Evolutionary conservation across 2,888 invertebrate species (phyloP).

Genomic region (Drosophila tripunctata): DNA sequence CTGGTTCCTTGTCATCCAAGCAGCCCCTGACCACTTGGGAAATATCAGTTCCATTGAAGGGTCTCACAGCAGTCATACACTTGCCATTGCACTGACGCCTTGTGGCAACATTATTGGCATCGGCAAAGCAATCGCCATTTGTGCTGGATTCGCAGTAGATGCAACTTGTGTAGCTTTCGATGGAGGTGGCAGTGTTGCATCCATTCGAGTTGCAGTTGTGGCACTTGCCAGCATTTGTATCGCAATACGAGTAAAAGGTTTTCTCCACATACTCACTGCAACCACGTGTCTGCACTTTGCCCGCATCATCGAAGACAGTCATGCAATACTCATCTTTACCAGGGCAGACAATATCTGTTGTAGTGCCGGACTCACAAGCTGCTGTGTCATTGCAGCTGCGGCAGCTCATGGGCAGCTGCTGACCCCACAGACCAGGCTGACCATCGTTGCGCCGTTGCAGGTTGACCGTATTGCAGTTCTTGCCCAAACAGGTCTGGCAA

Average conservation of each 20-base stretch:
- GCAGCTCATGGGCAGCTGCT: slow-evolving; percentile 75
- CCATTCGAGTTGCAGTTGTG: slow-evolving; percentile 80
- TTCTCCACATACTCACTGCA: slow-evolving; percentile 73
- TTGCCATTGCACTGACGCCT: slow-evolving; percentile 72
- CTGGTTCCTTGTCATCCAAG: slow-evolving; percentile 77
- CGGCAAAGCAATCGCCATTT: slow-evolving; percentile 56
- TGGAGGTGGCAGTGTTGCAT: slow-evolving; percentile 69
- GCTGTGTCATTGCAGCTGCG: slow-evolving; percentile 55
- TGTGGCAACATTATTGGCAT: slow-evolving; percentile 42
- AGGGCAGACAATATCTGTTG: slow-evolving; percentile 16
- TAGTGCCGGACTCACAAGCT: slow-evolving; percentile 36
- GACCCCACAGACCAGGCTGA: slow-evolving; percentile 78
- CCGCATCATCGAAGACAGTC: slow-evolving; percentile 70
- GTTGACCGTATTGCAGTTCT: slow-evolving; percentile 71
- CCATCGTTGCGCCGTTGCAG: slow-evolving; percentile 69
- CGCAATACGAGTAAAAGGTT: slow-evolving; percentile 63
- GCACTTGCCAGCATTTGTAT: slow-evolving; percentile 62
- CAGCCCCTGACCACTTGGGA: slow-evolving; percentile 72
- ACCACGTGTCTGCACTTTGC: slow-evolving; percentile 66
- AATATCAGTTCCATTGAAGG: slow-evolving; percentile 17
- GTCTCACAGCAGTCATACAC: slow-evolving; percentile 75
- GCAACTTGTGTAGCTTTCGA: slow-evolving; percentile 68
- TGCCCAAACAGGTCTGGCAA: slow-evolving; percentile 66
- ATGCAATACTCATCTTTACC: slow-evolving; percentile 68
- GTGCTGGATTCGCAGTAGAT: slow-evolving; percentile 67